These are phyloP conservation scores for Cerceris rybyensis DNA, from an alignment of 2,888 invertebrate genomes.

Conservation along the genomic window DNA sequence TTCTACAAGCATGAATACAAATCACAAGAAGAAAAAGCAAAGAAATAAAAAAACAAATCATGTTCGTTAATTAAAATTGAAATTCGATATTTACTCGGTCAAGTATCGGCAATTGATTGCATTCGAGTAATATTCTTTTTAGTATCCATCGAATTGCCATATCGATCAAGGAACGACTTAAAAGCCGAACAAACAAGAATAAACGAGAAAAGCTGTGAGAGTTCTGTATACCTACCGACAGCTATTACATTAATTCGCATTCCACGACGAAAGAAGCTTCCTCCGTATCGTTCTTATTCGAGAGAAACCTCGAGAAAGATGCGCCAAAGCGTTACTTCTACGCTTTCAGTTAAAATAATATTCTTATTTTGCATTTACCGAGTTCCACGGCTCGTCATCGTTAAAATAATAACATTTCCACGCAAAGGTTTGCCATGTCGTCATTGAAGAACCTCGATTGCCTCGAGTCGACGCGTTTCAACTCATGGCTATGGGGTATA, in stretches of 20 bases:
- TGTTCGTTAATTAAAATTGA: neutral
- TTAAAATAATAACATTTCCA: conserved; percentile 27
- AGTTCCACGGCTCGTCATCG: neutral
- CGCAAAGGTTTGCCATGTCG: too few species aligned
- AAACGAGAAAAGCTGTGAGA: too few species aligned
- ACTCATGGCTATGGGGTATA: conserved; percentile 6
- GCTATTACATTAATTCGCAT: too few species aligned
- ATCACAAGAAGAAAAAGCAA: neutral
- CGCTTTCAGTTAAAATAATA: neutral
- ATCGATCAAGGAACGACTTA: too few species aligned
- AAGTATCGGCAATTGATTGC: too few species aligned
- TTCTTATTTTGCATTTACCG: neutral
- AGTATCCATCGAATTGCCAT: too few species aligned
- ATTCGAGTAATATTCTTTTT: neutral
- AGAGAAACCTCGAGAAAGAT: too few species aligned
- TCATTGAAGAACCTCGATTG: neutral
- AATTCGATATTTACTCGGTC: neutral
- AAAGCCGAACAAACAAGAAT: too few species aligned
- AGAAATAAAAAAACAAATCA: neutral
- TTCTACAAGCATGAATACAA: conserved; percentile 1
- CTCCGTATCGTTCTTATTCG: too few species aligned
- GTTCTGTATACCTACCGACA: too few species aligned
- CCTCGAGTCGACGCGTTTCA: conserved; percentile 15
- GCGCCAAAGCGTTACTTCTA: too few species aligned
- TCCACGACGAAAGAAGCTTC: too few species aligned